phyloP scores from a whole-genome alignment of 2,113 vertebrate genomes.

The Oceanodroma tethys region DNA sequence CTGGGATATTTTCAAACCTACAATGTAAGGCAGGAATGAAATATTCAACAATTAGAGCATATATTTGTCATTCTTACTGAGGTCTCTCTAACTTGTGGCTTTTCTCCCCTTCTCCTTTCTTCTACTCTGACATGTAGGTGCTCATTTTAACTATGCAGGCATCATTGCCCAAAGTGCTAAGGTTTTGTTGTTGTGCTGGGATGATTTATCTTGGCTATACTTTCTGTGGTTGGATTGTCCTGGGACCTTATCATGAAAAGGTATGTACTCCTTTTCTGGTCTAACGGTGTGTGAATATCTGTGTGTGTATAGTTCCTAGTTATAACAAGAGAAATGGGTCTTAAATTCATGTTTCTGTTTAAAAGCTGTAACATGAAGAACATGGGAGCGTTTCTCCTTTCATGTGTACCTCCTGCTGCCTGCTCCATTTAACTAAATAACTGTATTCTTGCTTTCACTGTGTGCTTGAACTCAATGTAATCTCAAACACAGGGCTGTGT shows the following conservation, averaged over 20 bases:
- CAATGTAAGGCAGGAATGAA: slow-evolving; percentile 80
- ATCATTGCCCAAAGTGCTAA: slow-evolving; percentile 89
- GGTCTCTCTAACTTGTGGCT: neutral
- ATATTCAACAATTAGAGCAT: neutral
- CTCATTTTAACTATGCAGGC: slow-evolving; percentile 96
- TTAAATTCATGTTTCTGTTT: neutral
- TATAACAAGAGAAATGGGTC: neutral
- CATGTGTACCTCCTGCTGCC: neutral
- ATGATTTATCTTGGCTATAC: slow-evolving; percentile 98
- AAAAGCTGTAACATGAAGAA: neutral
- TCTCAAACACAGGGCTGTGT: neutral
- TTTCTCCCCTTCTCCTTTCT: neutral
- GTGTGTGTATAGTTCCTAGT: neutral
- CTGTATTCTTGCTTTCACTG: neutral
- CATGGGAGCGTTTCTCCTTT: neutral
- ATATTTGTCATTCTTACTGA: neutral
- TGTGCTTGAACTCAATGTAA: neutral
- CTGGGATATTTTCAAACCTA: slow-evolving; percentile 96
- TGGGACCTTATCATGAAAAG: slow-evolving; percentile 96
- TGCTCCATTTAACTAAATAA: neutral
- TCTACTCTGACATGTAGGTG: slow-evolving; percentile 69
- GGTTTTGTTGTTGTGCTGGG: slow-evolving; percentile 95
- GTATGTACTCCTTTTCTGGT: slow-evolving; percentile 51
- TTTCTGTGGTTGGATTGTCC: slow-evolving; percentile 96
- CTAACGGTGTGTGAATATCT: neutral